Percentiles rank a stretch among this genome's conserved stretches.
These are phyloP conservation scores for Patiria miniata DNA, from an alignment of 35 echinoderm and acorn worm species.

Conservation along the genomic window DNA sequence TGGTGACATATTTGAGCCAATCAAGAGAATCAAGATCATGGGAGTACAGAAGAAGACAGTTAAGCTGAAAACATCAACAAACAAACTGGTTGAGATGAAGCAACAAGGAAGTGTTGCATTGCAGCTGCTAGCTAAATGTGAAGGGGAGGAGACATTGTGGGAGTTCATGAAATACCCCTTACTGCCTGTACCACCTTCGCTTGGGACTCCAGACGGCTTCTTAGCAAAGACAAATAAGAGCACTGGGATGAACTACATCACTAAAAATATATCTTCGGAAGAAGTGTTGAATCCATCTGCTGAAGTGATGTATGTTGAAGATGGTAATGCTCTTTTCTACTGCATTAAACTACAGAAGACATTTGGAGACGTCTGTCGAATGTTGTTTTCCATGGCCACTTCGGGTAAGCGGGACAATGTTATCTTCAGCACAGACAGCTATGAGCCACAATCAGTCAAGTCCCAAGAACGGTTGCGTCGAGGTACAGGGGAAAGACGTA, in stretches of 20 bases:
- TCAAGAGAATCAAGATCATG: slow-evolving; percentile 36
- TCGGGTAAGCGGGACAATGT: slow-evolving; percentile 7
- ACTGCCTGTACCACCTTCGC: slow-evolving; percentile 50
- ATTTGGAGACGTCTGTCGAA: neutral
- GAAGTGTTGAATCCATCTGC: neutral
- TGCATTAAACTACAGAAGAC: neutral
- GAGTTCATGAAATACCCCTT: slow-evolving; percentile 51
- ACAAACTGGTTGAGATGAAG: slow-evolving; percentile 54
- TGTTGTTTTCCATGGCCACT: slow-evolving; percentile 15
- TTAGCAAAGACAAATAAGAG: slow-evolving; percentile 40
- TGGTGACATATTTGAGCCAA: slow-evolving; percentile 55
- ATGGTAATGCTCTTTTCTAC: slow-evolving; percentile 53
- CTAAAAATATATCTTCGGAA: neutral
- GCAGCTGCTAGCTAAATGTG: slow-evolving; percentile 45
- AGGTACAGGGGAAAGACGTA: slow-evolving; percentile 36
- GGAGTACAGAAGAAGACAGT: slow-evolving; percentile 47
- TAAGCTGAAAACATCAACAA: slow-evolving; percentile 22
- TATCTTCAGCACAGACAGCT: slow-evolving; percentile 54
- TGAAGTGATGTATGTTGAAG: slow-evolving; percentile 34
- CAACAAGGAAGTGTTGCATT: slow-evolving; percentile 65
- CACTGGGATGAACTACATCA: slow-evolving; percentile 29
- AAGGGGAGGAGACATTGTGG: slow-evolving; percentile 4
- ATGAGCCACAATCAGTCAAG: slow-evolving; percentile 35
- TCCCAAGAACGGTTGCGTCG: slow-evolving; percentile 26
- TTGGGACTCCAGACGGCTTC: slow-evolving; percentile 47